These are phyloP conservation scores for Zaprionus lineosus DNA, from an alignment of 2,888 invertebrate genomes.

Conservation along the genomic window DNA sequence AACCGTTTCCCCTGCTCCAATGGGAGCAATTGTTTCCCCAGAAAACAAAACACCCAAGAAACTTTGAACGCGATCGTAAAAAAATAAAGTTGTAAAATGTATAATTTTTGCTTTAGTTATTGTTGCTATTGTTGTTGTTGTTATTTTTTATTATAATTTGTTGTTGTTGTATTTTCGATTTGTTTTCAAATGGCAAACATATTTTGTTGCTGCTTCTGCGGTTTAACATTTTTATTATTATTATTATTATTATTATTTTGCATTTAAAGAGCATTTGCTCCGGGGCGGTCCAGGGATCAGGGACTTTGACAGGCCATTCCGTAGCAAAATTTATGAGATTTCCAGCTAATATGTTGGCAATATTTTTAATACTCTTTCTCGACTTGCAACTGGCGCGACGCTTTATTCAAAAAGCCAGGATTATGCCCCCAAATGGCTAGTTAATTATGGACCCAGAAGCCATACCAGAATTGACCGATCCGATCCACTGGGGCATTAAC, in stretches of 20 bases:
- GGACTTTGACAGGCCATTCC: constrained; percentile 74
- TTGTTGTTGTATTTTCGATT: constrained; percentile 63
- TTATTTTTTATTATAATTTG: constrained; percentile 16
- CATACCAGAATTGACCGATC: constrained; percentile 27
- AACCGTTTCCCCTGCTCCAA: constrained; percentile 15
- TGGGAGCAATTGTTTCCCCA: constrained; percentile 38
- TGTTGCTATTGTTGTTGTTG: constrained; percentile 13
- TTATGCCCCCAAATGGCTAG: constrained; percentile 51
- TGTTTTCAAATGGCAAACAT: constrained; percentile 66
- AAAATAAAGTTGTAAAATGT: constrained; percentile 76
- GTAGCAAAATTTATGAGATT: constrained; percentile 75
- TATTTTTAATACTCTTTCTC: constrained; percentile 59
- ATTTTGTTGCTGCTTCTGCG: constrained; percentile 47
- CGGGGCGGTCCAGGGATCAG: constrained; percentile 33
- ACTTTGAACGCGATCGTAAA: constrained; percentile 68
- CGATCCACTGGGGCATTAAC: too few species aligned
- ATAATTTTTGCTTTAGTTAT: constrained; percentile 55
- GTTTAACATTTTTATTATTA: constrained; percentile 35
- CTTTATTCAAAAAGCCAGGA: constrained; percentile 45
- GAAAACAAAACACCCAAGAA: constrained; percentile 42
- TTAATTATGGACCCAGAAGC: constrained; percentile 65
- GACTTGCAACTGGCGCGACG: constrained; percentile 16
- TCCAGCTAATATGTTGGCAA: constrained; percentile 74
- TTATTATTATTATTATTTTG: constrained; percentile 35
- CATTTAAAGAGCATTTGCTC: constrained; percentile 47